Base-by-base conservation (phyloP, 2,797 vertebrate species). In the Moxostoma hubbsi region DNA sequence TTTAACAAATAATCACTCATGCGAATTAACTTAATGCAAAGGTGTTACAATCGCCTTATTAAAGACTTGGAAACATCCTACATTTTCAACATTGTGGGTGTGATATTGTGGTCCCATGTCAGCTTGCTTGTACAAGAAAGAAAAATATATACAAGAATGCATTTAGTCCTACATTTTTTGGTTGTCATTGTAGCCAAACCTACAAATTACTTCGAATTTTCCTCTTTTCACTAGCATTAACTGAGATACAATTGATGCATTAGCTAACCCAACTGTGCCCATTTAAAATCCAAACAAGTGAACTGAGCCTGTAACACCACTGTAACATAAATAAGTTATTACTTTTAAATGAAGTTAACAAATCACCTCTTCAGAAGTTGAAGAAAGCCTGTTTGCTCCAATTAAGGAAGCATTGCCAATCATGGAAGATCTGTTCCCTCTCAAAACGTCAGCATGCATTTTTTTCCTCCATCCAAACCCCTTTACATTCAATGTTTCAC, bases 401-500 rank as follows among this genome's bases (percentile, higher is more conserved):
- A 70, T 63, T 51, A 54, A 66, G 45, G 43, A 75, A 36, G 61
- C 59, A 24, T 62, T 80, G 51, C 73, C 69, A 70, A 65, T 66
- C 47, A 57, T 49, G 61, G 5, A 77, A 63, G 53, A 73, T 81
- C 50, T 71, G 77, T 68, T 83, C 46, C 71, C 69, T 53, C 78
- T 13, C 24, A 73, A 80, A 58, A 11, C 45, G 71, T 15, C 50
- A 65, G 43, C 54, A 59, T 69, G 73, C 7, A n/a, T 9, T 50
- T 61, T 12, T 18, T 46, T 6, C 49, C 24, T 63, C 6, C 2
- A 62, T 55, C 59, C 1, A 7, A 69, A 61, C 36, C 13, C 57
- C 46, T 61, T 78, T 70, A 71, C 89, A 90, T 88, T 91, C 88
- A 89, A 87, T 80, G 85, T 77, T 71, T 81, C 86, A 80, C 77